A percentile compares a stretch with the other conserved stretches of the same genome.
These are phyloP conservation scores for Fabriciana adippe DNA, from an alignment of 2,888 invertebrate species.

Conservation along the genomic window DNA sequence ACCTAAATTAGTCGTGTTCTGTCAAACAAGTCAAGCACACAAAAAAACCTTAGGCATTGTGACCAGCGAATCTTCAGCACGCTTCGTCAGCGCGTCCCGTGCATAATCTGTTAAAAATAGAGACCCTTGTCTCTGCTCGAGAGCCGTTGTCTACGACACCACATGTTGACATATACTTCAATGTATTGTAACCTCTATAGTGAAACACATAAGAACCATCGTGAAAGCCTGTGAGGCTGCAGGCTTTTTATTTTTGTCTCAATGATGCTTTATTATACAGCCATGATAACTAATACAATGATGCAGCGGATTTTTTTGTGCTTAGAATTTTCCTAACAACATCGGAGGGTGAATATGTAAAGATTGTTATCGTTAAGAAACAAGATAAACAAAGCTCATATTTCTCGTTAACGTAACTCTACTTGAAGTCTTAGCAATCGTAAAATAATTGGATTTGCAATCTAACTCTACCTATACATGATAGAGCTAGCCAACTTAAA, in stretches of 20 bases:
- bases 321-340: constrained; percentile 34
- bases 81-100: constrained; percentile 54
- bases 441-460: constrained; percentile 16
- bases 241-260: constrained; percentile 51
- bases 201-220: constrained; percentile 23
- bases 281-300: constrained; percentile 43
- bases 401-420: constrained; percentile 14
- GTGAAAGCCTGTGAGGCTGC: constrained; percentile 26
- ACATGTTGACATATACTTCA: constrained; percentile 34
- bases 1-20: constrained; percentile 37
- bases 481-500: background rate
- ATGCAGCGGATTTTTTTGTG: constrained; percentile 37
- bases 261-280: constrained; percentile 50
- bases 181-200: constrained; percentile 32
- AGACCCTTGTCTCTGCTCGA: constrained; percentile 55
- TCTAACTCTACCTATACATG: constrained; percentile 7
- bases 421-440: constrained; percentile 14
- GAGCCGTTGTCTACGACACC: constrained; percentile 51
- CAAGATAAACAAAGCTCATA: constrained; percentile 13
- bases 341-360: constrained; percentile 26
- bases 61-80: constrained; percentile 42
- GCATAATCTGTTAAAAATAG: constrained; percentile 78
- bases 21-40: constrained; percentile 42
- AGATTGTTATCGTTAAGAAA: constrained; percentile 18
- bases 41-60: constrained; percentile 42